Percentiles rank a stretch among this genome's conserved stretches.
Evolutionary conservation across 2,113 vertebrate genomes (phyloP).

Genomic region (Ceyx margarethae): DNA sequence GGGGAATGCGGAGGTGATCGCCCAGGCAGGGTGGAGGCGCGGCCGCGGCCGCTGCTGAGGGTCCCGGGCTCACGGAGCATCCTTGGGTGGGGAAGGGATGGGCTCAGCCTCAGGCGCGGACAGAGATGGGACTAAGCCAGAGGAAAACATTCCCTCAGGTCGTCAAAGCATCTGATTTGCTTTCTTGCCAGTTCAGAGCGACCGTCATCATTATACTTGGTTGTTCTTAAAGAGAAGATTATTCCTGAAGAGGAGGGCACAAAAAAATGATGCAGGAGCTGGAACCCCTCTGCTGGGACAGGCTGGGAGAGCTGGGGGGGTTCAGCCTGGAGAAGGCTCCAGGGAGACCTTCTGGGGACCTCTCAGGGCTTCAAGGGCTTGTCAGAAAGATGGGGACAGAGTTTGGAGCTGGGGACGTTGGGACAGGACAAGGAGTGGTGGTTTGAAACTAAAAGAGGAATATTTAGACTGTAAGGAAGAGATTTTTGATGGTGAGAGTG

Average conservation of each 20-base stretch:
- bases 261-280: not conserved
- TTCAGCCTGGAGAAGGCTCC: not conserved
- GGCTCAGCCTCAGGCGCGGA: accelerated
- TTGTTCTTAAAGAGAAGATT: not conserved
- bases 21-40: accelerated
- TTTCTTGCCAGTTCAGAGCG: not conserved
- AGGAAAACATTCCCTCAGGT: not conserved
- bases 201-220: not conserved
- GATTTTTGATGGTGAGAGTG: too few species aligned
- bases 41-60: accelerated
- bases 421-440: too few species aligned
- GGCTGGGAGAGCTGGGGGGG: not conserved
- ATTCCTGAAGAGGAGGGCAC: not conserved
- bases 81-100: accelerated
- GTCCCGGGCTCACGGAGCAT: accelerated
- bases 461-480: too few species aligned
- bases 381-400: not conserved
- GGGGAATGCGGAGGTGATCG: accelerated
- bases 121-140: not conserved
- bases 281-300: not conserved
- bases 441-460: too few species aligned
- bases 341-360: not conserved
- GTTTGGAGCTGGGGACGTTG: not conserved
- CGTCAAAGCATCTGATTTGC: not conserved
- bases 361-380: not conserved